A percentile compares a stretch with the other conserved stretches of the same genome.
These are phyloP conservation scores for Peromyscus melanophrys DNA, from an alignment of 2,797 vertebrate species.

Conservation along the genomic window DNA sequence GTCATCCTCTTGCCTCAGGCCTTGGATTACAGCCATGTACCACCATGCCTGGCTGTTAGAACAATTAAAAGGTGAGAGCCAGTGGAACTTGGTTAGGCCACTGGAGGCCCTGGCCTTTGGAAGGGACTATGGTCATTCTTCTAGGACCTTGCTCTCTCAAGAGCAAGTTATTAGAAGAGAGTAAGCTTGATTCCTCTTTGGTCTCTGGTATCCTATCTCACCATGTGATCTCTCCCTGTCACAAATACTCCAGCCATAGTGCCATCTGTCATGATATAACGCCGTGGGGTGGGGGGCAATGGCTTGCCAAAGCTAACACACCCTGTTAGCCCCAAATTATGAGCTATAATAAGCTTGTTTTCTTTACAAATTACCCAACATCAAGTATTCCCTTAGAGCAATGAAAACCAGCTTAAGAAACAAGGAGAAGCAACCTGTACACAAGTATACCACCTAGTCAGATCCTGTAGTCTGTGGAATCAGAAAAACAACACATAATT, in stretches of 20 bases:
- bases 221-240: background rate
- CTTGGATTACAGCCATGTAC: background rate
- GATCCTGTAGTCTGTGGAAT: background rate
- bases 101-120: background rate
- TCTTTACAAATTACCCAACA: background rate
- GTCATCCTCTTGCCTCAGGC: background rate
- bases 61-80: background rate
- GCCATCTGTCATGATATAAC: background rate
- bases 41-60: background rate
- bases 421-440: background rate
- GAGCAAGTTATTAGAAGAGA: background rate
- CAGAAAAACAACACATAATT: background rate
- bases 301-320: background rate
- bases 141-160: background rate
- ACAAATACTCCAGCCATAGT: background rate
- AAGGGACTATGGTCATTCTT: background rate
- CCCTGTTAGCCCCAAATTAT: background rate
- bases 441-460: background rate
- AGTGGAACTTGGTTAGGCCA: background rate
- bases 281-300: accelerated
- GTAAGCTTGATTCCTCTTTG: background rate
- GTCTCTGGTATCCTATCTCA: background rate
- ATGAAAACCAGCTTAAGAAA: background rate
- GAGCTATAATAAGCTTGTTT: constrained; percentile 2
- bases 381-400: background rate